A percentile compares a stretch with the other conserved stretches of the same genome.
These are phyloP conservation scores for Apis mellifera DNA, from an alignment of 1,140 invertebrate species.

Conservation along the genomic window Amel_HAv3.1 CM009932.2:13446001-13446500, in stretches of 20 bases:
- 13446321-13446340: slow-evolving; percentile 50
- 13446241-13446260: slow-evolving; percentile 60
- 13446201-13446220: slow-evolving; percentile 55
- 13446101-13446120: slow-evolving; percentile 48
- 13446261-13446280: slow-evolving; percentile 46
- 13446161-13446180: slow-evolving; percentile 2
- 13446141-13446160: slow-evolving; percentile 42
- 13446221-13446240: slow-evolving; percentile 48
- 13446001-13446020: slow-evolving; percentile 54
- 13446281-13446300: slow-evolving; percentile 40
- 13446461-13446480: no score
- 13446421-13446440: no score
- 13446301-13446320: slow-evolving; percentile 22
- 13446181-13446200: slow-evolving; percentile 46
- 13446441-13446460: neutral
- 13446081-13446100: slow-evolving; percentile 36
- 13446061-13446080: slow-evolving; percentile 13
- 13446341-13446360: slow-evolving; percentile 49
- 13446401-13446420: neutral
- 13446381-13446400: neutral
- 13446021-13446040: slow-evolving; percentile 48
- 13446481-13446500: no score
- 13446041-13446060: slow-evolving; percentile 26
- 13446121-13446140: slow-evolving; percentile 31
- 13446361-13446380: slow-evolving; percentile 5